A percentile compares a stretch with the other conserved stretches of the same genome.
phyloP scores from a whole-genome alignment of 1,140 invertebrate genomes.

The Monomorium pharaonis region DNA sequence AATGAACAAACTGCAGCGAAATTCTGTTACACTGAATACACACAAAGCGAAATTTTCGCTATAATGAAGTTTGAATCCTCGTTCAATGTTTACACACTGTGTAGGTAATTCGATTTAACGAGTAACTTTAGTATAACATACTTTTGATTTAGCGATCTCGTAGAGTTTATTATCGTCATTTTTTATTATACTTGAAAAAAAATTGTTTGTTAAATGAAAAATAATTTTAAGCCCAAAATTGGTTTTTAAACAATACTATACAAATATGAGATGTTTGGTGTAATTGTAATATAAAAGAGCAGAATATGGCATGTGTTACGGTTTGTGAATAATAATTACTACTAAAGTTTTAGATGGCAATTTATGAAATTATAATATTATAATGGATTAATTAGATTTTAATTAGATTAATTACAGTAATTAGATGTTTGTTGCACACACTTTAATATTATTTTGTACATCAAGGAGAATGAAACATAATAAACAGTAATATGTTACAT shows the following conservation, averaged over 20 bases:
- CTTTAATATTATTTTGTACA: not conserved
- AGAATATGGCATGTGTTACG: not conserved
- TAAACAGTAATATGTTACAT: not conserved
- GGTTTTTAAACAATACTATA: not conserved
- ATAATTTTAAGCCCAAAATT: not conserved
- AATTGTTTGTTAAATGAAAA: not conserved
- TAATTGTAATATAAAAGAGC: not conserved
- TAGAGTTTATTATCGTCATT: not conserved
- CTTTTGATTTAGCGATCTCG: not conserved
- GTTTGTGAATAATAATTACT: not conserved
- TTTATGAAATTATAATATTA: not conserved
- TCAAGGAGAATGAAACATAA: not conserved
- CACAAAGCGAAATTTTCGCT: constrained; percentile 39
- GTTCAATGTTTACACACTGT: constrained; percentile 47
- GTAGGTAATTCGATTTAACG: constrained; percentile 39
- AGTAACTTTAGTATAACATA: constrained; percentile 18
- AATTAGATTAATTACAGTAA: too few relatives aligned
- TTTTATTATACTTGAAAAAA: not conserved
- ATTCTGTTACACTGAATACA: constrained; percentile 48
- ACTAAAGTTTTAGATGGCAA: too few relatives aligned
- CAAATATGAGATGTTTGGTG: not conserved
- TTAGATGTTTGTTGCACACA: not conserved
- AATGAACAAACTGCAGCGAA: constrained; percentile 52
- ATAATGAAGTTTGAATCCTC: constrained; percentile 50
- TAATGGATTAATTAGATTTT: not conserved